Base-by-base conservation (phyloP, 2,797 vertebrate genomes). In the Tachyglossus aculeatus region DNA sequence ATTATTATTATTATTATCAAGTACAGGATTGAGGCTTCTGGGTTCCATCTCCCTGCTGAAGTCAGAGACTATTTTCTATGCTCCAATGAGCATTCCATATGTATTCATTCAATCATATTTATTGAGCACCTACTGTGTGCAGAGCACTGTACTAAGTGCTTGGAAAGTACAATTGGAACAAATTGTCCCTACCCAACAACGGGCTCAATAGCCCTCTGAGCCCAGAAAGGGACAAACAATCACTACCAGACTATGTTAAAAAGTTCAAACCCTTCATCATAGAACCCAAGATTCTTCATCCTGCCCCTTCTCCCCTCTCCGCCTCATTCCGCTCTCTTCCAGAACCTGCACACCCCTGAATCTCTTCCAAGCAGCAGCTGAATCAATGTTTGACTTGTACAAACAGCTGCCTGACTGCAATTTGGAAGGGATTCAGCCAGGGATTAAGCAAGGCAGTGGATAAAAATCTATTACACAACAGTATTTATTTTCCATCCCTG, bases 311-410 rank as follows among this genome's bases (percentile, higher is more conserved):
- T 78, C 64, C 77, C 59, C 71, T 55, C 39, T 71, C 63, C 45
- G 18, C 18, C 32, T 55, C 31, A 5, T 39, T 0, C 0, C 9
- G 48, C 32, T 53, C 41, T 65, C 27, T 29, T 78, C 44, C n/a
- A n/a, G n/a, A n/a, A n/a, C 41, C 37, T 24, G 10, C 5, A 16
- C 24, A 61, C 64, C 24, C 59, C 67, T 1, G 16, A 72, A 45
- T 61, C 59, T 53, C 72, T 86, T 77, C 72, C 6, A 13, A 74
- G 56, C 86, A 54, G 81, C 86, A 87, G 85, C 86, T 85, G 85
- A 91, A 89, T 85, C 81, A 83, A 86, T 90, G 88, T 91, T 91
- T 87, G 85, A 86, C 77, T 90, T 84, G 79, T 74, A 85, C 71
- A 76, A 81, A 76, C 77, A 88, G 78, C 80, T 6, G 7, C 72